phyloP scores from a whole-genome alignment of 2,888 invertebrate genomes.

The Ecliptopera silaceata region DNA sequence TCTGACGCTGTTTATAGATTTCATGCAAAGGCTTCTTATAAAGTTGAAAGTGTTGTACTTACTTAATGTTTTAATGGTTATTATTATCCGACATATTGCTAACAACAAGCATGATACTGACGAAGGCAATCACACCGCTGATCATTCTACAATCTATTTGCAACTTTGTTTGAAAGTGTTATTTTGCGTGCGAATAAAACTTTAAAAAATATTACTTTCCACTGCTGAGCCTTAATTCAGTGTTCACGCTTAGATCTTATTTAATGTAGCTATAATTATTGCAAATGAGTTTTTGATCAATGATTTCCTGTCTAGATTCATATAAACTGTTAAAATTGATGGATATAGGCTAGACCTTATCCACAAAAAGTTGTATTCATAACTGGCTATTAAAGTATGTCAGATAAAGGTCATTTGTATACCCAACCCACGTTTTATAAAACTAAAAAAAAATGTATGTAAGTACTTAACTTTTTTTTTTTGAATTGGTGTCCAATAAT shows the following conservation, averaged over 20 bases:
- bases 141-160: too few relatives aligned
- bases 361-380: neutral
- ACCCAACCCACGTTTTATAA: too few relatives aligned
- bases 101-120: neutral
- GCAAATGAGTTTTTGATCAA: neutral
- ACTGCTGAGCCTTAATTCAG: constrained; percentile 39
- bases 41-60: too few relatives aligned
- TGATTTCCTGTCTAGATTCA: neutral
- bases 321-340: neutral
- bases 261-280: constrained; percentile 9
- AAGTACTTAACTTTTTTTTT: too few relatives aligned
- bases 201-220: constrained; percentile 49
- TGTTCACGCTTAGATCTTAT: constrained; percentile 39
- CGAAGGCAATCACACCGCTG: neutral
- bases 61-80: too few relatives aligned
- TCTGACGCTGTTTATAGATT: too few relatives aligned
- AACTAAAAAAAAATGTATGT: too few relatives aligned
- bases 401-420: neutral
- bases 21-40: too few relatives aligned
- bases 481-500: too few relatives aligned
- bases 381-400: neutral
- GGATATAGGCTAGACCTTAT: neutral
- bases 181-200: constrained; percentile 45
- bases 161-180: constrained; percentile 6
- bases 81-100: too few relatives aligned